Evolutionary conservation across 2,888 invertebrate genomes (phyloP).

Genomic region (Dryadula phaetusa): DNA sequence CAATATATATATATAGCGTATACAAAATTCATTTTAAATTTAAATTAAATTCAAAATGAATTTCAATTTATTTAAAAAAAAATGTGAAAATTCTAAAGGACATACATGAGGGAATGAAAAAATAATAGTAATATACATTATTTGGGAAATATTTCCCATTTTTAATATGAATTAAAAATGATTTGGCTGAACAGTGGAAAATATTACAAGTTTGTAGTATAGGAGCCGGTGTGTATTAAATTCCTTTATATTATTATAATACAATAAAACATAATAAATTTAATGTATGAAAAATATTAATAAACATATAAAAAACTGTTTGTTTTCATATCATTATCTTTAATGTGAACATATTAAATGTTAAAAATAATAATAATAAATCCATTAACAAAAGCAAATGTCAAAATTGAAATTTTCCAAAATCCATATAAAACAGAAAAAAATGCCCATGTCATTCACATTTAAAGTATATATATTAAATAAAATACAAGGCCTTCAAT

Average conservation of each 20-base stretch:
- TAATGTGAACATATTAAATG: too few species aligned
- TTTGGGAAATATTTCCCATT: slow-evolving; percentile 29
- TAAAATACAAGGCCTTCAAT: too few species aligned
- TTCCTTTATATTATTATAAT: not conserved
- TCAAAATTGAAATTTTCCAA: not conserved
- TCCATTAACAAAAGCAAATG: not conserved
- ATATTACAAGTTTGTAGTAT: not conserved
- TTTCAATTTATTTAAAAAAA: not conserved
- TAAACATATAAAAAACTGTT: too few species aligned
- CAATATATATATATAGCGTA: not conserved
- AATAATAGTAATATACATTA: slow-evolving; percentile 42
- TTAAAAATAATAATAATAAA: not conserved
- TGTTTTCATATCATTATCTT: too few species aligned
- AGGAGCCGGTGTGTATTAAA: not conserved
- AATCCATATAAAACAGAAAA: too few species aligned
- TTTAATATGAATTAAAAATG: slow-evolving; percentile 40
- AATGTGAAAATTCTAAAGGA: not conserved
- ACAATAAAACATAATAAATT: too few species aligned
- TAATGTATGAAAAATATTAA: too few species aligned
- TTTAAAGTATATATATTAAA: not conserved
- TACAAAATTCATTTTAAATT: not conserved
- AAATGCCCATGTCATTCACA: too few species aligned
- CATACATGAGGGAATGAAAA: slow-evolving; percentile 23
- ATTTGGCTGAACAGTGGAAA: slow-evolving; percentile 31
- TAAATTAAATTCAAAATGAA: slow-evolving; percentile 21